Base-by-base conservation (phyloP, 1,140 invertebrate species). In the Drosophila lacertosa region DNA sequence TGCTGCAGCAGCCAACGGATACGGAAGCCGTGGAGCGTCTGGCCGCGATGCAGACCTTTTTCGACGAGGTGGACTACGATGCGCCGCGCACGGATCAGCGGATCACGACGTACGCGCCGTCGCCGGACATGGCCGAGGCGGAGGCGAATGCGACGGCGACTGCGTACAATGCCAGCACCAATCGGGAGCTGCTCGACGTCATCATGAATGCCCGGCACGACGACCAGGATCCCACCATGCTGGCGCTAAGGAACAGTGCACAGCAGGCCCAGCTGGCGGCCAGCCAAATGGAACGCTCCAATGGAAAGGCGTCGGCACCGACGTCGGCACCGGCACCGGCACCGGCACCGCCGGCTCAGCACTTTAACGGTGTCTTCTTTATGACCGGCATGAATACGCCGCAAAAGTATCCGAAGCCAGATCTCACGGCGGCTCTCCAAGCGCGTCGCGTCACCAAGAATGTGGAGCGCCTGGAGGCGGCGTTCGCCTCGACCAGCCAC, bases 401-500 rank as follows among this genome's bases (percentile, higher is more conserved):
- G 20, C 74, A 90, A 47, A 90, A 89, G 63, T 82, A 92, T 65
- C 86, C 90, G 18, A 78, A 91, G 66, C 78, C 91, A 7, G 93
- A 93, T 92, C 92, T 92, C 72, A 92, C 92, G 32, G 93, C 74
- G 66, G 92, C 92, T 71, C 92, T 91, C 65, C 93, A 92, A 90
- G 93, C 91, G 45, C 93, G 93, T 48, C 92, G 93, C 29, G 92
- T 95, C 47, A 95, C 95, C 1, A 96, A 96, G 91, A 96, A 95
- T 59, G 90, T 96, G 26, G 95, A 97, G 63, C 93, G 95, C 48
- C 94, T 96, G 4, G 95, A 96, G 73, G 95, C 96, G 74, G 81
- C 76, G 11, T 90, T 90, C 15, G 79, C 89, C 20, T 69, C 68
- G n/a, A n/a, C n/a, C 51, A 94, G 95, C 7, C 84, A 95, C 0